These are phyloP conservation scores for Agrilus biguttatus DNA, from an alignment of 2,888 invertebrate genomes.

Conservation along the genomic window DNA sequence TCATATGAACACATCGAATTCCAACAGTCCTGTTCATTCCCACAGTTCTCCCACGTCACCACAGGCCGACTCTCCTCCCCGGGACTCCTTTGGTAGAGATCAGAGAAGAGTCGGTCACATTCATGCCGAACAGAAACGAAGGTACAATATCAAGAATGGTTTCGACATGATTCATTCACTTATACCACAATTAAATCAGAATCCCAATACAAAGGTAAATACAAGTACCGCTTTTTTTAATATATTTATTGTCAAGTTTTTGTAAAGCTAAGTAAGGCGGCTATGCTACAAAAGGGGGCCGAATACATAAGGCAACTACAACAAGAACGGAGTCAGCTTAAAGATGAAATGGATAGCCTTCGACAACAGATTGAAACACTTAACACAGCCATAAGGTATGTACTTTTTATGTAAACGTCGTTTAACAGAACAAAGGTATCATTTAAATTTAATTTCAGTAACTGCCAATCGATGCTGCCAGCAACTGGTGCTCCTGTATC, in stretches of 20 bases:
- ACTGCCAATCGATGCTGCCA: slow-evolving; percentile 87
- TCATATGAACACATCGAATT: slow-evolving; percentile 21
- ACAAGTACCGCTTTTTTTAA: not conserved
- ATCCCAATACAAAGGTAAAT: slow-evolving; percentile 72
- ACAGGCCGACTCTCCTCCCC: slow-evolving; percentile 29
- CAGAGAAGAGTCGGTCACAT: slow-evolving; percentile 78
- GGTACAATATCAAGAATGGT: slow-evolving; percentile 92
- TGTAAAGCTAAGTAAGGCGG: slow-evolving; percentile 76
- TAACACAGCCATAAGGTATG: slow-evolving; percentile 78
- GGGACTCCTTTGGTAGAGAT: slow-evolving; percentile 43
- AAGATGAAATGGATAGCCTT: slow-evolving; percentile 79
- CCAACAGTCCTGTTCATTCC: slow-evolving; percentile 32
- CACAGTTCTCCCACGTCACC: slow-evolving; percentile 51
- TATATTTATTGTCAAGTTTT: slow-evolving; percentile 5
- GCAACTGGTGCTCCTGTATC: slow-evolving; percentile 92
- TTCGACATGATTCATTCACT: slow-evolving; percentile 88
- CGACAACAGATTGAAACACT: slow-evolving; percentile 81
- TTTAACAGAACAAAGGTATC: not conserved
- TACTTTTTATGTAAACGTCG: not conserved
- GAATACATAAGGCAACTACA: slow-evolving; percentile 86
- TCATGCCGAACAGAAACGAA: slow-evolving; percentile 89
- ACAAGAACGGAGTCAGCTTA: slow-evolving; percentile 68
- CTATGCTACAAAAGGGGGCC: slow-evolving; percentile 92
- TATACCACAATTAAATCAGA: slow-evolving; percentile 81
- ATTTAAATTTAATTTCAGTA: slow-evolving; percentile 44